Conservation (phyloP, 2,113 vertebrate species). For the Ictidomys tridecemlineatus region DNA sequence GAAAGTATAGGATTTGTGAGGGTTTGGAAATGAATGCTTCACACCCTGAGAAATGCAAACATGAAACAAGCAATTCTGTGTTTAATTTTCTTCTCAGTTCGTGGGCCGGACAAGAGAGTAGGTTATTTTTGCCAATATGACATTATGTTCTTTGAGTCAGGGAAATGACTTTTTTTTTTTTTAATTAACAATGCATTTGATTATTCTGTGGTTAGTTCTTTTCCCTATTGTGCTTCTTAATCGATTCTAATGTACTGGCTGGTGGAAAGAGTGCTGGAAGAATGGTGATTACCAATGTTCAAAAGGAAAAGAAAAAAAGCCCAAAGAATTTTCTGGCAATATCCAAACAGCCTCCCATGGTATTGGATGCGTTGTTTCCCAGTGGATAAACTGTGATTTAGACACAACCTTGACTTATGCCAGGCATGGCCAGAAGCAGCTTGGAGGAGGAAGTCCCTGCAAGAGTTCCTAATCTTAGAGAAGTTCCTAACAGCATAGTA, state of each 20-base stretch:
- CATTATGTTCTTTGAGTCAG: conserved; percentile 64
- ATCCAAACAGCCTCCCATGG: not conserved
- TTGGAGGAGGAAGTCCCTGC: not conserved
- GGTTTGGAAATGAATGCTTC: conserved; percentile 56
- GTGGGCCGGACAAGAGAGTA: conserved; percentile 51
- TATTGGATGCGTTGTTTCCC: conserved; percentile 18
- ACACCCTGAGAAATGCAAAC: conserved; percentile 78
- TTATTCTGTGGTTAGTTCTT: conserved; percentile 57
- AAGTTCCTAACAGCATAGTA: conserved; percentile 57
- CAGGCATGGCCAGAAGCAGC: not conserved
- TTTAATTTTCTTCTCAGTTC: conserved; percentile 79
- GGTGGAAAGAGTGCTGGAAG: not conserved
- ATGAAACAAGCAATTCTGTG: conserved; percentile 71
- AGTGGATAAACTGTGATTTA: not conserved
- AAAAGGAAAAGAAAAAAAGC: not conserved
- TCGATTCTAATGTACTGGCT: conserved; percentile 43
- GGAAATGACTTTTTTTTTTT: conserved; percentile 18
- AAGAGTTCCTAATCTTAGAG: conserved; percentile 49
- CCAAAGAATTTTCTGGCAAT: not conserved
- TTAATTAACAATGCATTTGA: conserved; percentile 62
- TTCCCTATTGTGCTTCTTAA: conserved; percentile 56
- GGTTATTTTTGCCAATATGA: conserved; percentile 76
- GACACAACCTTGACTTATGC: not conserved
- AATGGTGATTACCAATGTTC: not conserved
- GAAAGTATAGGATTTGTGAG: conserved; percentile 47